Evolutionary conservation across 2,888 invertebrate species (phyloP), one percentile per base, ranked within the genome.

Genomic region (Mythimna lalbum): DNA sequence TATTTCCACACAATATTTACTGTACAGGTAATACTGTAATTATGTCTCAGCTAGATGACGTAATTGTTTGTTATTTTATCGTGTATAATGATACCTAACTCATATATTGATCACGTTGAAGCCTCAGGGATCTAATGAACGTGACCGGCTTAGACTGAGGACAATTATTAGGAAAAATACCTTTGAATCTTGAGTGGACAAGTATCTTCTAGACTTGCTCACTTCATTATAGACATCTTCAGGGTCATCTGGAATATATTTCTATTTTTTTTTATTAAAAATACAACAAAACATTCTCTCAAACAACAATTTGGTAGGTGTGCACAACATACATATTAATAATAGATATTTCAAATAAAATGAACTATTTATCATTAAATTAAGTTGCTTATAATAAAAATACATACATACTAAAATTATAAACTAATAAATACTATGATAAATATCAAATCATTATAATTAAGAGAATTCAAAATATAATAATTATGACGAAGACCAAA

Each of bases 21-120:
- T 65, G 27, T 50, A 59, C 50, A 80, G 23, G 43, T 50, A 53
- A 56, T 36, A 49, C 9, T 21, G 57, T 62, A 49, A 72, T 67
- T 77, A 72, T 49, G 50, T 47, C n/a, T 64, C 60, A 31, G 60
- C 49, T 61, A 27, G 50, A 76, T 78, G 60, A 73, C 53, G 62
- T 79, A 52, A 77, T 65, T 68, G 39, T 81, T 60, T 73, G 49
- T 57, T 81, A 64, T 77, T 52, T 57, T 63, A 60, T 21, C 23
- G 17, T 65, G 47, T 52, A 19, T 67, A 71, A 81, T 78, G 27
- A 62, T 77, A 60, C 55, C 39, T 47, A 64, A 39, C 19, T 47
- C 27, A 60, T 63, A 19, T 1, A 23, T 56, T 14, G 62, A 53
- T 72, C 72, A 79, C 64, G 78, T 43, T 77, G 21, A 56, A 39